Percentiles rank a stretch among this genome's conserved stretches.
These are phyloP conservation scores for Catocala fraxini DNA, from an alignment of 2,888 invertebrate genomes.

Conservation along the genomic window DNA sequence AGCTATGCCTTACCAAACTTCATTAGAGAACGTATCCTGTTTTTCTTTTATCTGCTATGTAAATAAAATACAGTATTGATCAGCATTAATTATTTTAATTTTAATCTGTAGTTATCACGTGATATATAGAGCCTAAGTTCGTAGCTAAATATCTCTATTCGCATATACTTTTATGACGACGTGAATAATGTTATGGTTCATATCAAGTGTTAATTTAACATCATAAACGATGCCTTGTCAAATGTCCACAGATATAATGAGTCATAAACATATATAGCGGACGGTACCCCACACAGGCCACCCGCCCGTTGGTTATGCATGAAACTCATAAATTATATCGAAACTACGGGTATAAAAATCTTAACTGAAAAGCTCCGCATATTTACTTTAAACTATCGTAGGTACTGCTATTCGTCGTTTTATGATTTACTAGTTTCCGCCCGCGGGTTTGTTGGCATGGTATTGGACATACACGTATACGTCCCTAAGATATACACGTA, in stretches of 20 bases:
- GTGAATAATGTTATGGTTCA: slow-evolving; percentile 33
- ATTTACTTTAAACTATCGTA: background rate
- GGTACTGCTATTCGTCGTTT: background rate
- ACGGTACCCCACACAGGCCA: slow-evolving; percentile 28
- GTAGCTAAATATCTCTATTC: slow-evolving; percentile 19
- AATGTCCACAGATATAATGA: slow-evolving; percentile 60
- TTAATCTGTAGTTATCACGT: background rate
- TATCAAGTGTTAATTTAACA: slow-evolving; percentile 70
- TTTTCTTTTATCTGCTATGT: no score
- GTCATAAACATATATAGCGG: slow-evolving; percentile 57
- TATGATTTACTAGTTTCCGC: no score
- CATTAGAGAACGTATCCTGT: no score
- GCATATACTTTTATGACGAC: slow-evolving; percentile 27
- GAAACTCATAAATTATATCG: slow-evolving; percentile 38
- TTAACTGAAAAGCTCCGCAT: slow-evolving; percentile 14
- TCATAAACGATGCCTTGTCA: slow-evolving; percentile 60
- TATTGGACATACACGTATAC: no score
- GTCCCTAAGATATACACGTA: no score
- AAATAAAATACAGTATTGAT: background rate
- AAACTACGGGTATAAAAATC: slow-evolving; percentile 32
- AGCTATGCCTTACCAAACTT: no score
- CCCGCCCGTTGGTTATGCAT: slow-evolving; percentile 29
- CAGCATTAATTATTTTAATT: background rate
- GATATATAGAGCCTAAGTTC: background rate
- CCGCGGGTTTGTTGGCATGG: no score